Conservation (phyloP, 1,140 invertebrate genomes). For the Drosophila pseudoobscura region DNA sequence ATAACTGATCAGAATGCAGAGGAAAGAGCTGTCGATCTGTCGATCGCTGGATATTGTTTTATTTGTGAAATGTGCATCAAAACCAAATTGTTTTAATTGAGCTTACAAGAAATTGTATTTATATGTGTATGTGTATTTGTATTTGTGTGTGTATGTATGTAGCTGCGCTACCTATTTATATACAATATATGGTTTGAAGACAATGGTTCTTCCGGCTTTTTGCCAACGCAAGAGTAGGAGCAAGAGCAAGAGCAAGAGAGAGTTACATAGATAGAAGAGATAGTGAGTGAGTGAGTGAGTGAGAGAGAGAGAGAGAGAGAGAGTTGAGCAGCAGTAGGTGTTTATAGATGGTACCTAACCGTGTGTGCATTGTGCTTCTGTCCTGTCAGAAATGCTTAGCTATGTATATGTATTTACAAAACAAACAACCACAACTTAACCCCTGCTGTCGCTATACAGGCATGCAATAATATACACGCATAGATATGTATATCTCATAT, state of each 20-base stretch:
- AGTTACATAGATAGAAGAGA: background rate
- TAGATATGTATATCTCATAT: background rate
- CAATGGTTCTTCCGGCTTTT: conserved; percentile 1
- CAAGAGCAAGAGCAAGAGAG: background rate
- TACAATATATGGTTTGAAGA: conserved; percentile 1
- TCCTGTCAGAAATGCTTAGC: conserved; percentile 27
- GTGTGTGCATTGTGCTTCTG: background rate
- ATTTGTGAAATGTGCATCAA: conserved; percentile 38
- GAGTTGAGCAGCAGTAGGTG: background rate
- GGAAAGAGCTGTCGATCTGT: background rate
- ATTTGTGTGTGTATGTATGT: conserved; percentile 21
- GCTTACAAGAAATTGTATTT: conserved; percentile 45
- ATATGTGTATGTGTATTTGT: conserved; percentile 22
- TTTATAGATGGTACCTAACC: too few species aligned
- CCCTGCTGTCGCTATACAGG: conserved; percentile 17
- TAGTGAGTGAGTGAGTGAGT: too few species aligned
- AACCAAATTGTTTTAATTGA: conserved; percentile 51
- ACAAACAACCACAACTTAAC: conserved; percentile 6
- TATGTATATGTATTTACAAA: conserved; percentile 41
- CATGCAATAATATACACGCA: conserved; percentile 6
- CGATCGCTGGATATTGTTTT: background rate
- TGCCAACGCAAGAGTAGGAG: background rate
- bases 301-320: too few species aligned
- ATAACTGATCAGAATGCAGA: background rate
- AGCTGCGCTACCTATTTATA: conserved; percentile 42